A percentile compares a stretch with the other conserved stretches of the same genome.
These are phyloP conservation scores for Deroplatys truncata DNA, from an alignment of 2,888 invertebrate genomes.

Conservation along the genomic window DNA sequence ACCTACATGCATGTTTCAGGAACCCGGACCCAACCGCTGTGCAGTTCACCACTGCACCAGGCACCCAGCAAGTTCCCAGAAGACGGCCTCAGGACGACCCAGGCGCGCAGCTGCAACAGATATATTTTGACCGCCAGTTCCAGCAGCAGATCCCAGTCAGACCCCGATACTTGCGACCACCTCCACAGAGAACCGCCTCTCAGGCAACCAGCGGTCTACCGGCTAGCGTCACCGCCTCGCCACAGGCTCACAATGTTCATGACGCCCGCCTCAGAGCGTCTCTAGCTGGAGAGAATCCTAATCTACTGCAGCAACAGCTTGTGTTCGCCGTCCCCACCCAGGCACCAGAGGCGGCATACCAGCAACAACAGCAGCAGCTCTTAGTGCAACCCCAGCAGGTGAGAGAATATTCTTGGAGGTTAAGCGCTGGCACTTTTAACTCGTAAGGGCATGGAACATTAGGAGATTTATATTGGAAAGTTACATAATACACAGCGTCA, in stretches of 20 bases:
- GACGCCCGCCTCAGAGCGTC: slow-evolving; percentile 26
- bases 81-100: slow-evolving; percentile 3
- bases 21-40: slow-evolving; percentile 7
- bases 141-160: slow-evolving; percentile 20
- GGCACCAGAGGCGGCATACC: not conserved
- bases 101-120: slow-evolving; percentile 21
- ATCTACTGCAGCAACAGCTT: not conserved
- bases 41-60: not conserved
- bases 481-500: too few relatives aligned
- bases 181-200: slow-evolving; percentile 2
- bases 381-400: slow-evolving; percentile 1
- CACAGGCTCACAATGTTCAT: slow-evolving; percentile 21
- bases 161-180: slow-evolving; percentile 1
- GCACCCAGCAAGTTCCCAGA: not conserved
- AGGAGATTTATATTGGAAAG: too few relatives aligned
- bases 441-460: too few relatives aligned
- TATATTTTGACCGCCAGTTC: slow-evolving; percentile 8
- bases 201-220: not conserved
- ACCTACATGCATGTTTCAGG: not conserved
- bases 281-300: slow-evolving; percentile 26
- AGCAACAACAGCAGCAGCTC: slow-evolving; percentile 13
- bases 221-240: not conserved
- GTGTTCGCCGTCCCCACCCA: not conserved
- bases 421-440: too few relatives aligned
- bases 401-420: not conserved